Evolutionary conservation across 2,888 invertebrate species (phyloP).

Genomic region (Agonopterix arenella): DNA sequence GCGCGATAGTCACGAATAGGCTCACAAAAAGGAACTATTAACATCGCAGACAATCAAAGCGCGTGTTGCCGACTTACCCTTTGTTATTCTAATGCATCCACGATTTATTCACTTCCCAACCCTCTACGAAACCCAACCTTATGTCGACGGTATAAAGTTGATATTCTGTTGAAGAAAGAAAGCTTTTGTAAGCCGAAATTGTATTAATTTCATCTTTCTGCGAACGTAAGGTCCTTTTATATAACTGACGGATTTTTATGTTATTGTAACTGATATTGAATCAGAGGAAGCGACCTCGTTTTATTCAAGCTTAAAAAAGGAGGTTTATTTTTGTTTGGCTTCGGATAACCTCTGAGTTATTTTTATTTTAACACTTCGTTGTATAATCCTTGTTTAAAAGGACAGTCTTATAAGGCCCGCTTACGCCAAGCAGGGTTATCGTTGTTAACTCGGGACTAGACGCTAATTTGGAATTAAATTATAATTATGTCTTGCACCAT

Average conservation of each 20-base stretch:
- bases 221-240: conserved; percentile 3
- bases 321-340: no score
- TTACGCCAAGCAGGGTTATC: no score
- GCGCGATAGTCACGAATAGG: background rate
- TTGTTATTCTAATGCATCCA: conserved; percentile 7
- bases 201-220: conserved; percentile 9
- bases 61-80: conserved; percentile 4
- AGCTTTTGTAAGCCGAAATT: conserved; percentile 4
- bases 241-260: background rate
- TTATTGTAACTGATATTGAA: conserved; percentile 2
- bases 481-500: no score
- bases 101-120: conserved; percentile 3
- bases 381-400: no score
- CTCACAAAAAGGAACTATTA: background rate
- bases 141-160: background rate
- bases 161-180: background rate
- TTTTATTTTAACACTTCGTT: no score
- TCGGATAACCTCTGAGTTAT: no score
- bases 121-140: background rate
- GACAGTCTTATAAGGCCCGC: no score
- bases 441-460: no score
- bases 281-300: background rate
- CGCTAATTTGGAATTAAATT: no score
- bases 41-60: background rate
- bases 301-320: no score